Percentiles rank a stretch among this genome's conserved stretches.
Conservation (phyloP, 2,797 vertebrate genomes). For the Uromys caudimaculatus region DNA sequence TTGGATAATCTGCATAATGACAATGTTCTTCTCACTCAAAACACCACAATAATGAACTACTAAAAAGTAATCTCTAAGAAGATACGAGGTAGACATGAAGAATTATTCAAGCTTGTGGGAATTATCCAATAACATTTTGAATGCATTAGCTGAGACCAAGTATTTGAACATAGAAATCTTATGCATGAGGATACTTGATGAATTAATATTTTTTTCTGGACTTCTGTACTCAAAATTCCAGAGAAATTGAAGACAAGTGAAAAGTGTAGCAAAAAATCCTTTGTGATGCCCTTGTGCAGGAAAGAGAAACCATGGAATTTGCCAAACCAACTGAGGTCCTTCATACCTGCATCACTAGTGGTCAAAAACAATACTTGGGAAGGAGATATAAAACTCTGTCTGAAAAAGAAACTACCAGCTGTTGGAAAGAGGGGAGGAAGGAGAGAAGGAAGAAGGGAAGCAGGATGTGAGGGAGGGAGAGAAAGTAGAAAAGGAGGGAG, state of each 20-base stretch:
- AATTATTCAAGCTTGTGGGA: no score
- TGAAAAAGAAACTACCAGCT: background rate
- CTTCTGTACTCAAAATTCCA: background rate
- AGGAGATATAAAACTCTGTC: background rate
- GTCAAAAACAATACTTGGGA: accelerated
- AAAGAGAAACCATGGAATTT: background rate
- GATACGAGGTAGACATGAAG: background rate
- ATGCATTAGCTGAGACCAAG: background rate
- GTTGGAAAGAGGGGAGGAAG: no score
- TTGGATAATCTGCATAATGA: background rate
- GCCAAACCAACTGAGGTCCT: background rate
- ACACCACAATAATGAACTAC: no score
- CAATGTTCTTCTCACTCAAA: background rate
- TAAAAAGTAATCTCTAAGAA: background rate
- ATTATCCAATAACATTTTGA: background rate
- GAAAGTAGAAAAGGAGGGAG: no score
- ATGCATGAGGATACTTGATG: no score
- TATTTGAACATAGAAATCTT: background rate
- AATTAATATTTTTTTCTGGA: no score
- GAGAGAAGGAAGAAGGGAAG: background rate
- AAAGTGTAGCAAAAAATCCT: accelerated
- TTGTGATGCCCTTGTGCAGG: accelerated
- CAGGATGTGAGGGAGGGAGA: no score
- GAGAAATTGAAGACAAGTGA: background rate
- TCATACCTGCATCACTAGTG: accelerated